Evolutionary conservation across 2,113 vertebrate genomes (phyloP).

Genomic region (Chiloscyllium plagiosum): DNA sequence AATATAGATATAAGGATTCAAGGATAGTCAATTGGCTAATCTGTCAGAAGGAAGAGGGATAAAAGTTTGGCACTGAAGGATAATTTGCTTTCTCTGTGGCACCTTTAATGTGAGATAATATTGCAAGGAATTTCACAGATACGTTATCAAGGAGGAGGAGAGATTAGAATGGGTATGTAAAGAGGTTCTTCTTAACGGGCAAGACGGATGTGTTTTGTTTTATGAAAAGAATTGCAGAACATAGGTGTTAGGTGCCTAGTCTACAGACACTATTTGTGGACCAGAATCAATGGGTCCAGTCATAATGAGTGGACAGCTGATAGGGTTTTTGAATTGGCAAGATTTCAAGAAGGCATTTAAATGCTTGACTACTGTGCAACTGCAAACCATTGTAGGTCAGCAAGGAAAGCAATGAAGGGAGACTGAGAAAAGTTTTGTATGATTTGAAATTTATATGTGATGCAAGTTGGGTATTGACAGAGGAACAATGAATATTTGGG

Average conservation of each 20-base stretch:
- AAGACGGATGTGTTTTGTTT: not conserved
- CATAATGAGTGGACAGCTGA: not conserved
- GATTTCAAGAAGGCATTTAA: not conserved
- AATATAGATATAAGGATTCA: not conserved
- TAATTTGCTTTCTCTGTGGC: not conserved
- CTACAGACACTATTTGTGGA: not conserved
- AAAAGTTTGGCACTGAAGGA: not conserved
- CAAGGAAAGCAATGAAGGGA: not conserved
- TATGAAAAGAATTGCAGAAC: not conserved
- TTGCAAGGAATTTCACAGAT: not conserved
- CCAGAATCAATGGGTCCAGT: not conserved
- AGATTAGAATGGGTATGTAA: not conserved
- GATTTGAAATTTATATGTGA: not conserved
- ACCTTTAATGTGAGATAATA: not conserved
- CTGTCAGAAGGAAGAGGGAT: not conserved
- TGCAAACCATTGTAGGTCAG: not conserved
- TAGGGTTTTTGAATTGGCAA: not conserved
- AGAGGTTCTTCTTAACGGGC: not conserved
- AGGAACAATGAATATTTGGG: not conserved
- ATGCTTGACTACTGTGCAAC: not conserved
- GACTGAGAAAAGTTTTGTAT: not conserved
- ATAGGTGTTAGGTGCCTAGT: not conserved
- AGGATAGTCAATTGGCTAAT: not conserved
- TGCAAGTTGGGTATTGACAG: not conserved
- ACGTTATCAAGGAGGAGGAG: not conserved